Evolutionary conservation across 2,888 invertebrate genomes (phyloP).

Genomic region (Busseola fusca): DNA sequence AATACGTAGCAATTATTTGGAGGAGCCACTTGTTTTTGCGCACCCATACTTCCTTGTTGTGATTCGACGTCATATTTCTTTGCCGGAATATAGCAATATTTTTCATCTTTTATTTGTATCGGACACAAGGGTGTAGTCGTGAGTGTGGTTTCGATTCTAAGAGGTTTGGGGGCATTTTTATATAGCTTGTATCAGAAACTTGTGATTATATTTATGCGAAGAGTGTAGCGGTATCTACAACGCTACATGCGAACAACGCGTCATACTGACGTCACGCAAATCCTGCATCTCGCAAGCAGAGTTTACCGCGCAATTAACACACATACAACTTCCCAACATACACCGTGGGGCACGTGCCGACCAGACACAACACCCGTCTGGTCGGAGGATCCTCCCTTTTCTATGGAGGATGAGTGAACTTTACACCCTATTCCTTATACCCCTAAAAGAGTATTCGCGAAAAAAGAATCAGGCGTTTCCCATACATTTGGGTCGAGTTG

Average conservation of each 20-base stretch:
- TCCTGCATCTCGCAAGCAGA: no score
- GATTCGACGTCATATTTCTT: slow-evolving; percentile 16
- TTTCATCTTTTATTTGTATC: slow-evolving; percentile 17
- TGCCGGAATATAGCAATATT: slow-evolving; percentile 19
- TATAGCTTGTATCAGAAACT: not conserved
- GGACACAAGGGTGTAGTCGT: not conserved
- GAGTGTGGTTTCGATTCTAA: slow-evolving; percentile 1
- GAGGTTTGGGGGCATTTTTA: not conserved
- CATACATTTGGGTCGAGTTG: not conserved
- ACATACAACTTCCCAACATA: no score
- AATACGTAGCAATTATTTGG: slow-evolving; percentile 43
- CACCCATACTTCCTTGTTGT: slow-evolving; percentile 37
- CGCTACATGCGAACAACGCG: no score
- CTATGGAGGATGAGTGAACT: no score
- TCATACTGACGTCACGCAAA: no score
- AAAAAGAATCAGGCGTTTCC: not conserved
- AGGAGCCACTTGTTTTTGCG: slow-evolving; percentile 29
- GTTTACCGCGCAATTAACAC: no score
- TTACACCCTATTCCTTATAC: no score
- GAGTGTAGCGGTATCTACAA: no score
- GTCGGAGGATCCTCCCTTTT: no score
- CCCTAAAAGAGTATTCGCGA: not conserved
- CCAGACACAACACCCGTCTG: no score
- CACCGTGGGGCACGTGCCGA: no score
- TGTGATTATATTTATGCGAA: not conserved